These are phyloP conservation scores for Sarotherodon lohbergeri DNA, from an alignment of 2,113 vertebrate genomes.

Conservation along the genomic window DNA sequence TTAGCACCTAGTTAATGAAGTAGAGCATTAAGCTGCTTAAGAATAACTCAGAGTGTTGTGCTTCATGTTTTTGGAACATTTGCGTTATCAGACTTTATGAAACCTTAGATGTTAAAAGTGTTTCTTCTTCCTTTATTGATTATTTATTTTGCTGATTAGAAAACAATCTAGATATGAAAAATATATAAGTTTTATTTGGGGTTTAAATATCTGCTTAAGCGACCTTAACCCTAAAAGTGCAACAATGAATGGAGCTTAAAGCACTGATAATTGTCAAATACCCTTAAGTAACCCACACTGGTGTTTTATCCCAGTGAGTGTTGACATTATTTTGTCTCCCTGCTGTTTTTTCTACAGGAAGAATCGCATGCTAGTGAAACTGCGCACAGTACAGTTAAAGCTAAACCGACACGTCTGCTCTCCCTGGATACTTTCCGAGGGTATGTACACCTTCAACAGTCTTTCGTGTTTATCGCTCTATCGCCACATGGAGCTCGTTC, in stretches of 20 bases:
- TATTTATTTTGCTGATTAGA: neutral
- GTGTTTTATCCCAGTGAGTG: neutral
- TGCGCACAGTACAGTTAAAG: neutral
- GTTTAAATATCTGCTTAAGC: neutral
- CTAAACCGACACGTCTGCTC: constrained; percentile 55
- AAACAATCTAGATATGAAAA: neutral
- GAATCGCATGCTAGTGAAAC: neutral
- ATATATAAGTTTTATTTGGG: neutral
- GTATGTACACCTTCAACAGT: constrained; percentile 51
- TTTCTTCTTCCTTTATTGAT: neutral
- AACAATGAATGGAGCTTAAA: neutral
- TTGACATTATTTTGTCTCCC: neutral
- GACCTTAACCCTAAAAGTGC: neutral
- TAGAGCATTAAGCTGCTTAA: neutral
- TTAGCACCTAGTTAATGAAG: neutral
- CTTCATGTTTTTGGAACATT: neutral
- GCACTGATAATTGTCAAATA: neutral
- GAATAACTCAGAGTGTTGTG: neutral
- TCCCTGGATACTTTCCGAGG: constrained; percentile 70
- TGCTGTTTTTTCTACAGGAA: neutral
- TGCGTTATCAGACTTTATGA: neutral
- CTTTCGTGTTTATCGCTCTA: constrained; percentile 5
- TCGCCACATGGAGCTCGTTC: constrained; percentile 38
- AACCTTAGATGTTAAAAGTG: neutral
- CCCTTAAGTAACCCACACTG: neutral